Base-by-base conservation (phyloP, 2,888 invertebrate species). In the Azorinus chamasolen region DNA sequence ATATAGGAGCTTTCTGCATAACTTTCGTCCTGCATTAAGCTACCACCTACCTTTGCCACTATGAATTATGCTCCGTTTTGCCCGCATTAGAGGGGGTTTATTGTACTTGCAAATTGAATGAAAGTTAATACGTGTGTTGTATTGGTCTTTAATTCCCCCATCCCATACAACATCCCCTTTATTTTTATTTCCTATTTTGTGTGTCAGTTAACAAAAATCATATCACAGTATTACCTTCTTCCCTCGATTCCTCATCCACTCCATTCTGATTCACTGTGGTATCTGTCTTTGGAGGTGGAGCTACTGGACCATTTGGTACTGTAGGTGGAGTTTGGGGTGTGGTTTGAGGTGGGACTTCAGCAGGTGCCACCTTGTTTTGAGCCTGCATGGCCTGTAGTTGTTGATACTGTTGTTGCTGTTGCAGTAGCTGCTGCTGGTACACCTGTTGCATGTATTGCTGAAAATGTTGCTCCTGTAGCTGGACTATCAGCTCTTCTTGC, bases 391-490 rank as follows among this genome's bases (percentile, higher is more conserved):
- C 82, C 55, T 91, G 90, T 53, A 90, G 83, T 77, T 91, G 92
- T 73, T 89, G 88, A 91, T 92, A 94, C 91, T 93, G 95, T 89
- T 94, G 95, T 93, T 93, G 92, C 72, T 93, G 93, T 63, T 93
- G 92, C 24, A 90, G 64, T 43, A 92, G 74, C 83, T 93, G 93
- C 73, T 93, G 93, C 82, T 92, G 92, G 80, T 95, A 96, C 45
- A 99, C 94, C 93, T 99, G 99, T 89, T 98, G 97, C 95, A 99
- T 98, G 93, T 99, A 99, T 91, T 99, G 99, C 92, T 98, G 97
- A 93, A 98, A 99, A 93, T 99, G 99, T 91, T 99, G 98, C 88
- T 99, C 99, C 94, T 99, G 99, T 53, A 99, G 94, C 92, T 99
- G 99, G 66, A 96, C 95, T 70, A 99, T 97, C 27, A 99, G 94